Percentiles rank a stretch among this genome's conserved stretches.
Conservation (phyloP, 2,888 invertebrate species). For the Drosophila incognita region DNA sequence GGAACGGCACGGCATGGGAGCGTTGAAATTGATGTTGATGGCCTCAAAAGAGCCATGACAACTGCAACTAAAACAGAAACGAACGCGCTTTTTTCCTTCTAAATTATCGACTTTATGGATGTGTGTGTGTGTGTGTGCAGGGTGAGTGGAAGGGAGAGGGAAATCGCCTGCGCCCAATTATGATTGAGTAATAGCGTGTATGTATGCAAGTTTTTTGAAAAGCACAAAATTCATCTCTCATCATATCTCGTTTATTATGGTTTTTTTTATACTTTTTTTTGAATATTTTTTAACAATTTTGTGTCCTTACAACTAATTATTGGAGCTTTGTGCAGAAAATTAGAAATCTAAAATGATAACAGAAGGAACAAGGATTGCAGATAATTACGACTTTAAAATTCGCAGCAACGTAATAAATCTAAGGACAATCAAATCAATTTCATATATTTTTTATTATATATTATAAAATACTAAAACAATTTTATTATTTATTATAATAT, state of each 20-base stretch:
- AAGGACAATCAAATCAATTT: background rate
- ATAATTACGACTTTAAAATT: background rate
- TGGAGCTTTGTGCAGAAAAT: background rate
- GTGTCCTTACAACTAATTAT: background rate
- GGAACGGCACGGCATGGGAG: too few species aligned
- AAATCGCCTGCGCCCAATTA: background rate
- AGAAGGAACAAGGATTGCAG: background rate
- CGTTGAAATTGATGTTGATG: conserved; percentile 1
- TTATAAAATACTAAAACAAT: background rate
- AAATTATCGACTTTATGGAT: background rate
- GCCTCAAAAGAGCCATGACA: conserved; percentile 1
- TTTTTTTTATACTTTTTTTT: background rate
- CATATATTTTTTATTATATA: background rate
- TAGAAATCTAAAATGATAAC: background rate
- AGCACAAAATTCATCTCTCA: background rate
- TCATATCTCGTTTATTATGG: background rate
- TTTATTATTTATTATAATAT: background rate
- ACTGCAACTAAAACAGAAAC: background rate
- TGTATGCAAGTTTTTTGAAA: background rate
- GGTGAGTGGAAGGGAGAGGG: background rate
- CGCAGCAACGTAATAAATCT: background rate
- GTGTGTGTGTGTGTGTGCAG: background rate
- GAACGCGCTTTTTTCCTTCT: background rate
- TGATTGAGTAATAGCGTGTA: background rate
- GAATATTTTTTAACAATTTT: too few species aligned